Base-by-base conservation (phyloP, 2,888 invertebrate genomes). In the Odontomyia ornata region DNA sequence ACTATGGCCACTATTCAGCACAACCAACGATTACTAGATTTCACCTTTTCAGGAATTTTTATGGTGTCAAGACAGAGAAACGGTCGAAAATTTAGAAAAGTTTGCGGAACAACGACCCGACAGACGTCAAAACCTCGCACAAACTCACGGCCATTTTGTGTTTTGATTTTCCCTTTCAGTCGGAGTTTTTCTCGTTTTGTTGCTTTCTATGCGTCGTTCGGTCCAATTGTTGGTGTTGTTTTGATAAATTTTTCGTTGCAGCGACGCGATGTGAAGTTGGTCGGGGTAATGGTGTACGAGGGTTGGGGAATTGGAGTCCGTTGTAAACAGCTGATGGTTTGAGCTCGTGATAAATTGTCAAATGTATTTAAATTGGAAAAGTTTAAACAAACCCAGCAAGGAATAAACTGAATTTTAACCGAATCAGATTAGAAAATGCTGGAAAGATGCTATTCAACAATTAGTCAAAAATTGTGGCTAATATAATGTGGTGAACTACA, bases 101-200 rank as follows among this genome's bases (percentile, higher is more conserved):
- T 56, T 60, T 36, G 46, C 69, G 69, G 69, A 62, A 75, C 43
- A 57, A 18, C 60, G 67, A 56, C 25, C 27, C 65, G 73, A 77
- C 75, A 77, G 77, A 77, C 79, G 77, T 79, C 78, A 80, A 78
- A 73, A 69, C 76, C 77, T 80, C 78, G 43, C 77, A 80, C 60
- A 76, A 80, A 80, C 79, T 79, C 80, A 80, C 82, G 81, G 82
- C 82, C 82, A 82, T 82, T 82, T 82, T 82, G 82, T 82, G 82
- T 82, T 81, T 82, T 81, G 80, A 80, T 81, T 76, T 78, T 78
- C 62, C 57, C 52, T 77, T 77, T 77, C 77, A 77, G 73, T 76
- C 69, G 57, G 65, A 76, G 69, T 69, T 73, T 36, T 73, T 9
- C 23, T 23, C 13, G 56, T 73, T 71, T 71, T 71, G 52, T 71